Conservation (phyloP, 2,113 vertebrate genomes). For the Rattus norvegicus region DNA sequence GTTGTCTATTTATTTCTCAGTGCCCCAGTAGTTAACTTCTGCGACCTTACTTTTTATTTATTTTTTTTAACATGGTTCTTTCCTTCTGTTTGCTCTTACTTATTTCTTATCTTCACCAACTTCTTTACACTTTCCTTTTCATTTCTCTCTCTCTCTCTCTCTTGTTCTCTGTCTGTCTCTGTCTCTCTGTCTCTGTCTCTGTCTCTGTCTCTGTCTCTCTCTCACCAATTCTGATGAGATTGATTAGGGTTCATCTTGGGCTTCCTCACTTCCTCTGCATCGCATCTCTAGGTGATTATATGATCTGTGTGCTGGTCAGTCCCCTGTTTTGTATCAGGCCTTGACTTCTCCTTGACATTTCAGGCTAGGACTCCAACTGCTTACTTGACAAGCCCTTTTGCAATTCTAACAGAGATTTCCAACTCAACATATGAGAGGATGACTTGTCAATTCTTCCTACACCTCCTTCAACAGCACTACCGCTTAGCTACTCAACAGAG, state of each 20-base stretch:
- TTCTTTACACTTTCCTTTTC: neutral
- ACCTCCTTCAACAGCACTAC: neutral
- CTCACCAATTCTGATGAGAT: neutral
- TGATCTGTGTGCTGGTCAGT: neutral
- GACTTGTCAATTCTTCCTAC: neutral
- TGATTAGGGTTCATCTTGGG: neutral
- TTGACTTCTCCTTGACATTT: neutral
- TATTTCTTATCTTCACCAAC: neutral
- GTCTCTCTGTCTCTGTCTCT: too few species aligned
- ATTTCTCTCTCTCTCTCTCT: neutral
- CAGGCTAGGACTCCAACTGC: neutral
- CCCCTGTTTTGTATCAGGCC: neutral
- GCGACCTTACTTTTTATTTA: neutral
- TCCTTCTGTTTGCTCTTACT: neutral
- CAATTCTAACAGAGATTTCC: neutral
- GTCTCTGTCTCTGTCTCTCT: too few species aligned
- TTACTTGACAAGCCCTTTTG: neutral
- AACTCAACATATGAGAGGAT: neutral
- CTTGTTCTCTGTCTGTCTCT: too few species aligned
- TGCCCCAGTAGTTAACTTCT: neutral
- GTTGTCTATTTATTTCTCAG: neutral
- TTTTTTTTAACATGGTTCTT: neutral
- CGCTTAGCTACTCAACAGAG: neutral
- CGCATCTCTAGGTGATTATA: neutral
- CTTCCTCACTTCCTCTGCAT: neutral